Base-by-base conservation (phyloP, 2,888 invertebrate genomes). In the Acleris sparsana region DNA sequence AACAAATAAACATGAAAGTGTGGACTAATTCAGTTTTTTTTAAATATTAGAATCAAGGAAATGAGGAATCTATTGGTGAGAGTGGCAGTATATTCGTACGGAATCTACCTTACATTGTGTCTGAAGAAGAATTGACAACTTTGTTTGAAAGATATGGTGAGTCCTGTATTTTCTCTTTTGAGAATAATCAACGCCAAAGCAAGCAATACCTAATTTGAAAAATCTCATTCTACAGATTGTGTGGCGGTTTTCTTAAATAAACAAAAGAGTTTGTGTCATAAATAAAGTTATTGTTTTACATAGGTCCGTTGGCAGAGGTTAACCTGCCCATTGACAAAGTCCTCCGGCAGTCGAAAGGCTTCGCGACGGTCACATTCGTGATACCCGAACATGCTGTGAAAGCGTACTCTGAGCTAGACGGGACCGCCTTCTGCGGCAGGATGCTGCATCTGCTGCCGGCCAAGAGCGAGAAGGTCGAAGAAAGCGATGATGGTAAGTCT, bases 321-420 rank as follows among this genome's bases (percentile, higher is more conserved):
- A 96, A 95, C 85, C 92, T 99, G 80, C 99, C 99, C 0, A 94
- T 99, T 63, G 99, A 99, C 84, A 93, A 94, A 62, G 81, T 94
- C 1, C 96, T 96, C 0, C 95, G 98, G 48, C 96, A 96, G 83
- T 94, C 95, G 16, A 99, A 99, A 88, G 99, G 99, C 1, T 99
- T 98, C 86, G 99, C 98, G 0, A 96, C 97, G 0, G 94, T 99
- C 0, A 97, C 98, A 0, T 99, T 95, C 83, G 92, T 99, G 80
- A 96, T 99, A 93, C 98, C 99, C 0, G 99, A 99, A 82, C 96
- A 99, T 86, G 99, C 99, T 0, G 95, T 97, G 0, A 95, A 94
- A 76, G 99, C 99, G 0, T 99, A 96, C 82, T 93, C 95, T 0
- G 96, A 96, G 73, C 90, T 99, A 2, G 99, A 99, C 87, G 99